Evolutionary conservation across 2,113 vertebrate genomes (phyloP).

Genomic region (Phylloscopus trochiloides): DNA sequence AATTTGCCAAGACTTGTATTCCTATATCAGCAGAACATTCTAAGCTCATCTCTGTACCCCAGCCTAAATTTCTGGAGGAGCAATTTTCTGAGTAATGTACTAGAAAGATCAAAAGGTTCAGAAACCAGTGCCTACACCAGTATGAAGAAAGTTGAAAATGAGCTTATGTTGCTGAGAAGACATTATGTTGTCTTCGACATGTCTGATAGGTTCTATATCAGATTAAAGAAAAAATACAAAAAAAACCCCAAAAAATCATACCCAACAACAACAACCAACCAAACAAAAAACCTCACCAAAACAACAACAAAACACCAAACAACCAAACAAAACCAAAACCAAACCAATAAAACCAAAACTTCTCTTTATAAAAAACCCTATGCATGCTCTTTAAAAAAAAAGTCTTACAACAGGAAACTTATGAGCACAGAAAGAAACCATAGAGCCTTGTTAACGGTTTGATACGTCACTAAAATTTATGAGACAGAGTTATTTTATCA

Average conservation of each 20-base stretch:
- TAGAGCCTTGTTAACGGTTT: background rate
- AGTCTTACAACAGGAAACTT: background rate
- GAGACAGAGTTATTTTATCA: background rate
- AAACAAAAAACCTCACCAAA: no score
- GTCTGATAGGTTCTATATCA: background rate
- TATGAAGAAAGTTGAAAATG: background rate
- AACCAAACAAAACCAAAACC: background rate
- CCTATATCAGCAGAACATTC: background rate
- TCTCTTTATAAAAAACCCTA: background rate
- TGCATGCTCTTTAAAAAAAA: background rate
- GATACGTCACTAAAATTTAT: background rate
- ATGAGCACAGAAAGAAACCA: background rate
- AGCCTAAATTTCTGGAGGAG: background rate
- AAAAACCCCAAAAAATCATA: no score
- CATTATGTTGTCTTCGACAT: background rate
- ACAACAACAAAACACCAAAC: background rate
- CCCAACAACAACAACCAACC: no score
- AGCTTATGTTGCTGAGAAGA: background rate
- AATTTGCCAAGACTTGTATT: background rate
- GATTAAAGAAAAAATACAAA: no score
- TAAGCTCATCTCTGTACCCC: background rate
- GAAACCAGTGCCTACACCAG: background rate
- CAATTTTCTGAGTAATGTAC: background rate
- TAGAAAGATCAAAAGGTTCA: background rate
- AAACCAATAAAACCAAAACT: accelerated